Conservation (phyloP, 2,113 vertebrate species). For the Phyllostomus hastatus region DNA sequence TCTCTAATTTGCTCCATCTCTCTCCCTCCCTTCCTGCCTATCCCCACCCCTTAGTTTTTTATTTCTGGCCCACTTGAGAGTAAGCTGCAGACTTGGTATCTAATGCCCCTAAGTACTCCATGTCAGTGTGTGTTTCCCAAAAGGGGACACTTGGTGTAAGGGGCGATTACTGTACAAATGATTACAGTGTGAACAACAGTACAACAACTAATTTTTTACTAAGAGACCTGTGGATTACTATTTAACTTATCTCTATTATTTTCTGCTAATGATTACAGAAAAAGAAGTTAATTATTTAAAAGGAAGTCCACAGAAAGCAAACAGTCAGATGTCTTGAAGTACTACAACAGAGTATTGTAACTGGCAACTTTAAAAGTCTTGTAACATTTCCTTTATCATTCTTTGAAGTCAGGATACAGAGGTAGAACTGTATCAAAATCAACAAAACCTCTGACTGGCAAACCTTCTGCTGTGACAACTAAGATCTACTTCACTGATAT, state of each 20-base stretch:
- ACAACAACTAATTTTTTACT: background rate
- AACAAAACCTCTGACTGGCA: background rate
- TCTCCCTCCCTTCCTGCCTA: background rate
- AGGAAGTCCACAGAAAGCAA: constrained; percentile 14
- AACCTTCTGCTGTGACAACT: background rate
- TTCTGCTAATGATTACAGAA: constrained; percentile 21
- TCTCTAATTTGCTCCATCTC: background rate
- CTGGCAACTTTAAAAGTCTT: background rate
- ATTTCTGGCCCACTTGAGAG: background rate
- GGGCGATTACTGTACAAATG: background rate
- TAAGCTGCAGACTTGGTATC: background rate
- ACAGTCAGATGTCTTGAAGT: background rate
- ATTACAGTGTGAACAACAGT: background rate
- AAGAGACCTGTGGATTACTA: background rate
- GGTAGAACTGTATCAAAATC: background rate
- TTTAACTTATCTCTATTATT: background rate
- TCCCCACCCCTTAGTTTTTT: background rate
- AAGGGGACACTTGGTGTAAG: background rate
- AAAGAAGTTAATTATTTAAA: constrained; percentile 27
- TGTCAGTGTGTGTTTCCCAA: background rate
- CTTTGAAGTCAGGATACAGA: background rate
- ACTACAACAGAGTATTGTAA: background rate
- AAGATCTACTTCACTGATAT: background rate
- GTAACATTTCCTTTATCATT: background rate
- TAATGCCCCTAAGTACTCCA: background rate